phyloP scores from a whole-genome alignment of 1,140 invertebrate species.

The Drosophila ficusphila region DNA sequence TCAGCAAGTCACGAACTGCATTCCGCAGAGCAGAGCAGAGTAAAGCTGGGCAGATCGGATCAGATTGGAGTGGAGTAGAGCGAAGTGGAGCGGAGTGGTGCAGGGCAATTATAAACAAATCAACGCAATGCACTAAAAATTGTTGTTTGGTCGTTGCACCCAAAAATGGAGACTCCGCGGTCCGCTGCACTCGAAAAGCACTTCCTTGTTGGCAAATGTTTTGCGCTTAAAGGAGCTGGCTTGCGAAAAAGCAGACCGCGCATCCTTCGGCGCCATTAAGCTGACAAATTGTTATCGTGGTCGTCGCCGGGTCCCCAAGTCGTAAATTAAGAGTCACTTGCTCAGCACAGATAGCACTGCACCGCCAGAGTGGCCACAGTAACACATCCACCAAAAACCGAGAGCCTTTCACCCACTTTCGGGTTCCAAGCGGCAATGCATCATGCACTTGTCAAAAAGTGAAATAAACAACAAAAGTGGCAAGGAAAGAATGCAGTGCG shows the following conservation, averaged over 20 bases:
- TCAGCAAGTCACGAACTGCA: slow-evolving; percentile 67
- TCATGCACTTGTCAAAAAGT: slow-evolving; percentile 78
- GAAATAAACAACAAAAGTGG: slow-evolving; percentile 37
- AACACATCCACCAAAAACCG: slow-evolving; percentile 8
- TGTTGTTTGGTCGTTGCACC: slow-evolving; percentile 48
- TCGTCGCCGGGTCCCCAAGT: slow-evolving; percentile 51
- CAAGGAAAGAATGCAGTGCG: neutral
- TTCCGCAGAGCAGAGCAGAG: slow-evolving; percentile 19
- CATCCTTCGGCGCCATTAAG: slow-evolving; percentile 76
- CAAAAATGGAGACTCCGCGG: slow-evolving; percentile 13
- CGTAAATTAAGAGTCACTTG: slow-evolving; percentile 73
- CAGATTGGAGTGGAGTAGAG: neutral
- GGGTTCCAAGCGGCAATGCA: slow-evolving; percentile 68
- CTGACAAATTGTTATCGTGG: slow-evolving; percentile 80
- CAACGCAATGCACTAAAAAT: slow-evolving; percentile 54
- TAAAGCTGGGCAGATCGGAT: slow-evolving; percentile 26
- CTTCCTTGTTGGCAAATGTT: slow-evolving; percentile 46
- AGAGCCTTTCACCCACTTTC: slow-evolving; percentile 80
- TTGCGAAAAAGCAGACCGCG: slow-evolving; percentile 34
- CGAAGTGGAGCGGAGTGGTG: slow-evolving; percentile 1
- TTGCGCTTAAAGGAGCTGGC: slow-evolving; percentile 1
- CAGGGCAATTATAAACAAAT: slow-evolving; percentile 47
- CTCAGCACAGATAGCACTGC: slow-evolving; percentile 31
- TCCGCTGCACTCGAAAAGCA: slow-evolving; percentile 11
- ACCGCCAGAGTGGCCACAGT: slow-evolving; percentile 1